These are phyloP conservation scores for Calcarius ornatus DNA, from an alignment of 2,113 vertebrate species.

Conservation along the genomic window DNA sequence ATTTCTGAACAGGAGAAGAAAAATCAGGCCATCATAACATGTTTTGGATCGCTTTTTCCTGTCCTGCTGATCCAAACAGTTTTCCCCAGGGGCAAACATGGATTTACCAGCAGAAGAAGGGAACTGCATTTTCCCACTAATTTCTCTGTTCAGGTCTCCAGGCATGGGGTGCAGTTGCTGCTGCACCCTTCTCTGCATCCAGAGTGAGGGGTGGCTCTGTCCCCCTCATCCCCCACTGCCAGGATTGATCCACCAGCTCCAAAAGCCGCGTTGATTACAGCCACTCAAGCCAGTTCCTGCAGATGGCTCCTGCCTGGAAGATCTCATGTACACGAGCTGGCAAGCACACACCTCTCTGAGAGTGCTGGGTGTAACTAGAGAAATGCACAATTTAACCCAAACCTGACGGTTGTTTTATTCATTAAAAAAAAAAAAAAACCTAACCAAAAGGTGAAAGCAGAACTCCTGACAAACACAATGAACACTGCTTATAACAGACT, in stretches of 20 bases:
- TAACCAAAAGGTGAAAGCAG: neutral
- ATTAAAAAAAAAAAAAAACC: neutral
- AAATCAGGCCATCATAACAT: neutral
- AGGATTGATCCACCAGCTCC: neutral
- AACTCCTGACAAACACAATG: neutral
- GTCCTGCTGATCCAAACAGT: neutral
- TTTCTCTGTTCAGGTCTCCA: neutral
- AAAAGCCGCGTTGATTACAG: neutral
- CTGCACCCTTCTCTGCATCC: neutral
- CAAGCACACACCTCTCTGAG: neutral
- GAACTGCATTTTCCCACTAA: neutral
- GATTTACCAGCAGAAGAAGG: neutral
- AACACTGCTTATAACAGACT: neutral
- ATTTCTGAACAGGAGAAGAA: neutral
- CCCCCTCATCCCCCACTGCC: neutral
- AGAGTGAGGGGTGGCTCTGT: neutral
- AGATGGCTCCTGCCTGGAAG: neutral
- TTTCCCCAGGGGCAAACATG: neutral
- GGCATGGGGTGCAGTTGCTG: accelerated
- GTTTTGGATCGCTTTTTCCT: neutral
- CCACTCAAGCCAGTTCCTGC: accelerated
- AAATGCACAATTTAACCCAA: neutral
- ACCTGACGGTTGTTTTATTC: neutral
- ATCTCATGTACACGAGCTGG: accelerated
- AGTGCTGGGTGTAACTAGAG: neutral